Percentiles rank a stretch among this genome's conserved stretches.
These are phyloP conservation scores for Sitta carolinensis DNA, from an alignment of 2,797 vertebrate genomes.

Conservation along the genomic window DNA sequence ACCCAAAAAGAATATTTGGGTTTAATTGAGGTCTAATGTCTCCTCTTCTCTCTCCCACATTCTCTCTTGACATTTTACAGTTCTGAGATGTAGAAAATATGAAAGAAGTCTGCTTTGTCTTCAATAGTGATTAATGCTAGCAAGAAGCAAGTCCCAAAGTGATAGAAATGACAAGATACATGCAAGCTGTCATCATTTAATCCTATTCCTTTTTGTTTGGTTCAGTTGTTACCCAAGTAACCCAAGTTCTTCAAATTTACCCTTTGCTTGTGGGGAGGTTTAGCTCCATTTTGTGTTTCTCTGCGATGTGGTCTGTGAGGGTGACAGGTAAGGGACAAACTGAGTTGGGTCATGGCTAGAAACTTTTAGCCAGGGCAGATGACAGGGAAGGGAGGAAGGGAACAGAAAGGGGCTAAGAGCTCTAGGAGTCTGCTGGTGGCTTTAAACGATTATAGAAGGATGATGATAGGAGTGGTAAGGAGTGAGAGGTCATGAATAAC, in stretches of 20 bases:
- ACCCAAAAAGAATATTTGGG: not conserved
- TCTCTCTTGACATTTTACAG: not conserved
- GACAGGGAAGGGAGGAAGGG: not conserved
- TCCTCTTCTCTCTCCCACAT: not conserved
- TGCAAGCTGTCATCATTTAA: slow-evolving; percentile 10
- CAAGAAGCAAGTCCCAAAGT: not conserved
- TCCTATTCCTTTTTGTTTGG: not conserved
- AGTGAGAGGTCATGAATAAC: not conserved
- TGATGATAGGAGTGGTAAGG: not conserved
- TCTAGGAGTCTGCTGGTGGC: not conserved
- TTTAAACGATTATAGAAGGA: not conserved
- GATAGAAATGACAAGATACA: slow-evolving; percentile 2
- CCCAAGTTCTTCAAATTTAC: not conserved
- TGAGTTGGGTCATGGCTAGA: not conserved
- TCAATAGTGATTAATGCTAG: slow-evolving; percentile 17
- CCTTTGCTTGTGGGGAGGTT: not conserved
- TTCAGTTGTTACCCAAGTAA: not conserved
- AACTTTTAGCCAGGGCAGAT: not conserved
- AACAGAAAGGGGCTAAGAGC: not conserved
- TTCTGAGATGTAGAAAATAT: not conserved
- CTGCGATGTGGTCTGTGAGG: not conserved
- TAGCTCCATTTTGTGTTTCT: not conserved
- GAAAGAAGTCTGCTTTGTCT: slow-evolving; percentile 9
- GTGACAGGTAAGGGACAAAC: not conserved
- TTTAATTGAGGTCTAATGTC: not conserved